Percentiles rank a stretch among this genome's conserved stretches.
Conservation (phyloP, 2,888 invertebrate species). For the Dynastes grantii region DNA sequence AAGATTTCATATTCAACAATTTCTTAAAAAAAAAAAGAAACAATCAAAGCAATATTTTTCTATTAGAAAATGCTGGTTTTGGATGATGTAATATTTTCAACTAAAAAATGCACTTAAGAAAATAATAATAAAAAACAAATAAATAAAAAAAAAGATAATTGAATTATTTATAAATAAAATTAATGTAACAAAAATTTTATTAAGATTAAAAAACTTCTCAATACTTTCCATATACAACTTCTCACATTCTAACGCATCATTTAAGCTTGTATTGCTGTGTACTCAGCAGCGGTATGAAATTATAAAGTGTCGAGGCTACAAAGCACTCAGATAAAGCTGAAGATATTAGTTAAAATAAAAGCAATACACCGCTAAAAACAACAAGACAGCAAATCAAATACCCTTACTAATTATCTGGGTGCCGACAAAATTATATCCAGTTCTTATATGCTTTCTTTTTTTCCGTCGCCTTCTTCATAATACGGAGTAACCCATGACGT, state of each 20-base stretch:
- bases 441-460: constrained; percentile 4
- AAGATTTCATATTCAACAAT: too few species aligned
- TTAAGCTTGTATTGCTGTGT: constrained; percentile 48
- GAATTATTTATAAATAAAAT: too few species aligned
- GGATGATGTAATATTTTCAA: too few species aligned
- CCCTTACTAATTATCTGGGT: constrained; percentile 62
- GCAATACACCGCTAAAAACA: constrained; percentile 64
- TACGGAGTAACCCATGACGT: constrained; percentile 5
- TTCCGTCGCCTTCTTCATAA: constrained; percentile 7
- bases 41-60: too few species aligned
- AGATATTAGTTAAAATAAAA: constrained; percentile 65
- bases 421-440: constrained; percentile 58
- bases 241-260: constrained; percentile 54
- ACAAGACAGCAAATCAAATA: constrained; percentile 64
- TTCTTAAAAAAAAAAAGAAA: too few species aligned
- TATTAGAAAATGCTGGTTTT: too few species aligned
- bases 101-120: too few species aligned
- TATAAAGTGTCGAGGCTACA: constrained; percentile 53
- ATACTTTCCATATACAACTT: neutral
- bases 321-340: constrained; percentile 60
- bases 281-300: constrained; percentile 56
- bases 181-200: too few species aligned
- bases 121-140: too few species aligned
- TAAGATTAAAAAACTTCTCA: too few species aligned
- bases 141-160: too few species aligned